These are phyloP conservation scores for Aphelenchoides avenae DNA, from an alignment of 1,140 invertebrate genomes.

Conservation along the genomic window DNA sequence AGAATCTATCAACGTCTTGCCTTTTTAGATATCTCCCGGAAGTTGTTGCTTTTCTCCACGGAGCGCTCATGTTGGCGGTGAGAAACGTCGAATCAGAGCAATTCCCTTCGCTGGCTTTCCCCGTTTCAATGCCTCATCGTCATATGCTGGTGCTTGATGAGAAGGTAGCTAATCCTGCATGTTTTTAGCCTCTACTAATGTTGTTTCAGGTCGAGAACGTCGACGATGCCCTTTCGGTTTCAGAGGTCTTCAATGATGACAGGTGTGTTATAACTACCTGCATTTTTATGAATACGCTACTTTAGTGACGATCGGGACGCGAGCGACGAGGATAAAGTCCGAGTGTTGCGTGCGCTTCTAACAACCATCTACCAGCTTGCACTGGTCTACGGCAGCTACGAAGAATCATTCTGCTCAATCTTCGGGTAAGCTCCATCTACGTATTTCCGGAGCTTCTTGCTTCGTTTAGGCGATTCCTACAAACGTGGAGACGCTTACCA, in stretches of 20 bases:
- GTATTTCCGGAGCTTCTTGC: background rate
- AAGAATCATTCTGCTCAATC: background rate
- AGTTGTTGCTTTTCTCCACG: slow-evolving; percentile 9
- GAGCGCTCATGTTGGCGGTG: slow-evolving; percentile 1
- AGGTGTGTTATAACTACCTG: background rate
- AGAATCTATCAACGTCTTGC: background rate
- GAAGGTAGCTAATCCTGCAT: slow-evolving; percentile 2
- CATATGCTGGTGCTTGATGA: slow-evolving; percentile 1
- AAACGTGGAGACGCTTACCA: background rate
- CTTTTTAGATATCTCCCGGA: background rate
- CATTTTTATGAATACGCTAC: no score
- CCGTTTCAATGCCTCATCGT: slow-evolving; percentile 1
- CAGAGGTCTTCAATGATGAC: background rate
- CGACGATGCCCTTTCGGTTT: background rate
- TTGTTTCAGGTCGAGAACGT: background rate
- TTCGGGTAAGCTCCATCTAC: background rate
- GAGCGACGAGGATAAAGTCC: background rate
- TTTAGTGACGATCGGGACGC: background rate
- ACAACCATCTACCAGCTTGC: slow-evolving; percentile 1
- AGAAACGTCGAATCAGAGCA: background rate
- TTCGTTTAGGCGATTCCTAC: slow-evolving; percentile 3
- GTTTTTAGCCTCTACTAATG: no score
- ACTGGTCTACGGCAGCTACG: background rate
- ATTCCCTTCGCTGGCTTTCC: slow-evolving; percentile 6
- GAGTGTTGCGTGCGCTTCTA: background rate